Evolutionary conservation across 2,113 vertebrate genomes (phyloP).

Genomic region (Hymenochirus boettgeri): DNA sequence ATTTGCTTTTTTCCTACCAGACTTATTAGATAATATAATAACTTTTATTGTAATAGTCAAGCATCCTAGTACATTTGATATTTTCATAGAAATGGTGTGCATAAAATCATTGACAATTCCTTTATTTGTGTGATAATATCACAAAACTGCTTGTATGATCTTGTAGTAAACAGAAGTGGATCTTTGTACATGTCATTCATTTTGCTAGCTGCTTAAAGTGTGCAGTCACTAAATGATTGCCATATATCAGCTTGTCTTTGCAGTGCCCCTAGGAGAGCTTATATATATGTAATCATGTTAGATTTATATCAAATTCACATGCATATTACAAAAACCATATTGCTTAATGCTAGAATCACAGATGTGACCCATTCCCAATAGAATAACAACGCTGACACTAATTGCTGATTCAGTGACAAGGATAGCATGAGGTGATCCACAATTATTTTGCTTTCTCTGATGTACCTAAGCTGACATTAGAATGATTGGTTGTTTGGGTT

Average conservation of each 20-base stretch:
- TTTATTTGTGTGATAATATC: background rate
- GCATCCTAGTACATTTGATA: too few species aligned
- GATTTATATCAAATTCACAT: slow-evolving; percentile 42
- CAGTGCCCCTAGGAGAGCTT: slow-evolving; percentile 11
- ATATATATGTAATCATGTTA: slow-evolving; percentile 37
- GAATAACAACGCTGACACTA: slow-evolving; percentile 31
- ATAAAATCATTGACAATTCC: background rate
- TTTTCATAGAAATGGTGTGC: too few species aligned
- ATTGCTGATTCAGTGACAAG: slow-evolving; percentile 37
- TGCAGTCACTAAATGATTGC: slow-evolving; percentile 18
- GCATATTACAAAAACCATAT: slow-evolving; percentile 30
- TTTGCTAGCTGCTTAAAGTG: slow-evolving; percentile 5
- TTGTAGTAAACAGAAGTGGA: slow-evolving; percentile 2
- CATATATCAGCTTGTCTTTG: slow-evolving; percentile 28
- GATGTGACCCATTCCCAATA: slow-evolving; percentile 26
- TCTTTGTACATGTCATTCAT: background rate
- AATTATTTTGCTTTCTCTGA: slow-evolving; percentile 35
- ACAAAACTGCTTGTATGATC: background rate
- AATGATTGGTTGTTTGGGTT: slow-evolving; percentile 16
- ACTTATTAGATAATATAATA: too few species aligned
- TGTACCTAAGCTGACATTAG: slow-evolving; percentile 23
- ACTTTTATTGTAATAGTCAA: too few species aligned
- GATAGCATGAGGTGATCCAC: slow-evolving; percentile 31
- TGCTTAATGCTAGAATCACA: slow-evolving; percentile 29
- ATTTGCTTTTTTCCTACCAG: too few species aligned